Base-by-base conservation (phyloP, 2,888 invertebrate genomes). In the Bugula neritina region DNA sequence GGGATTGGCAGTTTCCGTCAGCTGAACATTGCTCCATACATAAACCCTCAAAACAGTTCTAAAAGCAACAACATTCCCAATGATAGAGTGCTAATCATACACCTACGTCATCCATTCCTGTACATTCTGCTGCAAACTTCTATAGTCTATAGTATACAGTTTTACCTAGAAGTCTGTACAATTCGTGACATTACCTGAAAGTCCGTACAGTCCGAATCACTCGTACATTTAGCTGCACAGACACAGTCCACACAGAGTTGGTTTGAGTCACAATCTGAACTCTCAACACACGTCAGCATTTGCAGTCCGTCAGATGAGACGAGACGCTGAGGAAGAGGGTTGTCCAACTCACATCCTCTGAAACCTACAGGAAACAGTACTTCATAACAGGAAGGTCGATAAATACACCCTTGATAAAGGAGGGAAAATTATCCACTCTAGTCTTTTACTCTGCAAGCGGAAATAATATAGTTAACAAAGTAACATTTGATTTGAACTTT, bases 241-340 rank as follows among this genome's bases (percentile, higher is more conserved):
- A 27, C 34, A 31, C 63, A 63, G 63, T 63, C 17, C 2, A 63
- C 31, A 63, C 63, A 63, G 31, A 63, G 29, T n/a, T 63, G 63
- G 29, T 31, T 34, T 2, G 21, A 21, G 31, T 27, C 63, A 34
- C 63, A 63, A 10, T 27, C 21, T 31, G 63, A 25, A 27, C 27
- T 34, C 29, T 27, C 2, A 2, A 2, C 63, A 63, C 63, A 63
- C 13, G 63, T 63, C 31, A 29, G 10, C 17, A 17, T 29, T 10
- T 25, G 17, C 5, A 63, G 13, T 13, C 63, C 63, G 27, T 63
- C 63, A 31, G 63, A 63, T 5, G 31, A 27, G 29, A 63, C 63
- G 2, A 17, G 17, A 63, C 63, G 63, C 63, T 63, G 63, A n/a
- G 63, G 63, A 34, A 25, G 29, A 13, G 63, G 63, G 63, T 27